Base-by-base conservation (phyloP, 2,113 vertebrate species). In the Coptodon bakossiorum region DNA sequence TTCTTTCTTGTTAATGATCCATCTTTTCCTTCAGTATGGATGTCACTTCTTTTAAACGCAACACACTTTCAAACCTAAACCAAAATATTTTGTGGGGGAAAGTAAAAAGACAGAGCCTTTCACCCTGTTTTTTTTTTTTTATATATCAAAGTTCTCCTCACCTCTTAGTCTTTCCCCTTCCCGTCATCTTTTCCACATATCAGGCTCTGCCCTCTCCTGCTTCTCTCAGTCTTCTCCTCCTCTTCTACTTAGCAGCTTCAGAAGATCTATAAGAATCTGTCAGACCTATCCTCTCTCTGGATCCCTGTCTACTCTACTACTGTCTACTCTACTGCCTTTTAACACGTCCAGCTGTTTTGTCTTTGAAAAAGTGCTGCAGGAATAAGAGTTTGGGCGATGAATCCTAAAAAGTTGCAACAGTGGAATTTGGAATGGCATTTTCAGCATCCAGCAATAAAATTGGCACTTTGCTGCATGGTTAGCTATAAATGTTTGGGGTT, bases 241-340 rank as follows among this genome's bases (percentile, higher is more conserved):
- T 54, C 40, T 1, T 81, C 83, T 24, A 53, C 59, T 43, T 22
- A 66, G 17, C 31, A 57, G 9, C 29, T 22, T 34, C 19, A 57
- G 17, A 57, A 78, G 56, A 14, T 83, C 52, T 19, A 22, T 71
- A 63, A 14, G 81, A 88, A 92, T 88, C 89, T 89, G 84, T 92
- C 76, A 86, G 86, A 90, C 88, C 84, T 73, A 34, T 45, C 79
- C 27, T 92, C 90, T 91, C 84, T 81, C 83, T 86, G 90, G 38
- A 84, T 63, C 59, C 59, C 36, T 36, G 61, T n/a, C 61, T 66
- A 12, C 59, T 61, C 29, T 61, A 31, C 56, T 59, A 6, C 34
- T 6, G 56, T 31, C 27, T 59, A 9, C 59, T 34, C 59, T 34
- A 19, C 17, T n/a, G 31, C 52, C 16, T 80, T 92, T 92, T 82